Evolutionary conservation across 1,140 invertebrate species (phyloP), one percentile per base, ranked within the genome.

Genomic region (Nephotettix cincticeps): DNA sequence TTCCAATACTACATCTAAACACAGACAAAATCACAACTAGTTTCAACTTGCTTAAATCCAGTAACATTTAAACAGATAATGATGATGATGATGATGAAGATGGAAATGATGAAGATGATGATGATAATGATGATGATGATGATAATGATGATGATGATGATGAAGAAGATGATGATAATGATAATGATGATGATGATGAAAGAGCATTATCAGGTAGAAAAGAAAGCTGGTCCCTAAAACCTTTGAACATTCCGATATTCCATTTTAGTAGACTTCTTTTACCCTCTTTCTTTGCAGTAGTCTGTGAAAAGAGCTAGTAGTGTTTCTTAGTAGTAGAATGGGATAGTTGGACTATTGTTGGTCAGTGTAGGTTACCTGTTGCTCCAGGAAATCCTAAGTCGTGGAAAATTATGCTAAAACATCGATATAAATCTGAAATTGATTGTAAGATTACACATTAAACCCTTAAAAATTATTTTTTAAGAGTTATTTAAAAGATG

Each of bases 21-120:
- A 36, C 32, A 36, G 4, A 36, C 32, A 36, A 36, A 36, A 36
- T 36, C n/a, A 36, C 32, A 36, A 36, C 32, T 36, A 36, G 4
- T 36, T 36, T 36, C 4, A 36, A 36, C 14, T 36, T 36, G 32
- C 32, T 36, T 36, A 36, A 36, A 36, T 73, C 82, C 47, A 79
- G 83, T 75, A 82, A 84, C 72, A 81, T 84, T 70, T 64, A 32
- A 64, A 64, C 61, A 67, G 81, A 86, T 71, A 82, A 85, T 70
- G 83, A 86, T 74, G 81, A 84, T 75, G 81, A 85, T 63, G 80
- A 85, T 58, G 80, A 86, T 68, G 79, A 84, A 71, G 80, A 84
- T 67, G 81, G 83, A 47, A 79, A 81, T 28, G 79, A 84, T n/a
- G 77, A 82, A 19, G 78, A 78, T 54, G 76, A 77, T 68, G 78